phyloP scores from a whole-genome alignment of 1,140 invertebrate species.

The Acromyrmex heyeri region DNA sequence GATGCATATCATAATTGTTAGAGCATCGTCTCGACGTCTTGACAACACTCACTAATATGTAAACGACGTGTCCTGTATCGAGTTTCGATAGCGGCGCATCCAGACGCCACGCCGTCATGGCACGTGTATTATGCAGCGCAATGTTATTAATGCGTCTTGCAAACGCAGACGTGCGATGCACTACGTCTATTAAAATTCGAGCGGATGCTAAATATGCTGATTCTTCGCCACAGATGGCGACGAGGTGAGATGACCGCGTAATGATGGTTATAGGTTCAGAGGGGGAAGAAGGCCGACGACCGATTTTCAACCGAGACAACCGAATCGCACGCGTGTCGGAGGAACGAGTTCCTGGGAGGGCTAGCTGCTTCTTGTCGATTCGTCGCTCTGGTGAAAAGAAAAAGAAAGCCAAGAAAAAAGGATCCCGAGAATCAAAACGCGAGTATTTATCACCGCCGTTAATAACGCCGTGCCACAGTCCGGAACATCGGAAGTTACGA shows the following conservation, averaged over 20 bases:
- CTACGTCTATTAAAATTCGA: slow-evolving; percentile 75
- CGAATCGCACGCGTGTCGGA: slow-evolving; percentile 57
- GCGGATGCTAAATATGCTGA: slow-evolving; percentile 78
- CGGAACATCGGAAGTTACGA: slow-evolving; percentile 33
- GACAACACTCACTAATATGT: slow-evolving; percentile 24
- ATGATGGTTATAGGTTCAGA: slow-evolving; percentile 19
- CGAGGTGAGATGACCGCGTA: slow-evolving; percentile 28
- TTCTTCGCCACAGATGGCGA: slow-evolving; percentile 77
- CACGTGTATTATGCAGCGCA: slow-evolving; percentile 50
- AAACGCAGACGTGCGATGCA: slow-evolving; percentile 61
- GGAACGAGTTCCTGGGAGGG: slow-evolving; percentile 58
- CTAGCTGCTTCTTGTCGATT: slow-evolving; percentile 21
- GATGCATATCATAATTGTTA: slow-evolving; percentile 11
- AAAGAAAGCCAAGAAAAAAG: not conserved
- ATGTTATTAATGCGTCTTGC: slow-evolving; percentile 72
- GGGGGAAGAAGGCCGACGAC: slow-evolving; percentile 61
- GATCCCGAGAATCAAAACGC: slow-evolving; percentile 6
- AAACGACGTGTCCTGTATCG: slow-evolving; percentile 28
- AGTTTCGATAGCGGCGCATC: slow-evolving; percentile 36
- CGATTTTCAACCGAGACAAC: slow-evolving; percentile 69
- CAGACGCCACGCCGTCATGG: slow-evolving; percentile 27
- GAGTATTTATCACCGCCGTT: slow-evolving; percentile 30
- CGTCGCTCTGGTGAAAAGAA: slow-evolving; percentile 18
- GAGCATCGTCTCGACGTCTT: slow-evolving; percentile 1
- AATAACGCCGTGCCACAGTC: slow-evolving; percentile 4